phyloP scores from a whole-genome alignment of 2,888 invertebrate genomes.

The Sympetrum striolatum region DNA sequence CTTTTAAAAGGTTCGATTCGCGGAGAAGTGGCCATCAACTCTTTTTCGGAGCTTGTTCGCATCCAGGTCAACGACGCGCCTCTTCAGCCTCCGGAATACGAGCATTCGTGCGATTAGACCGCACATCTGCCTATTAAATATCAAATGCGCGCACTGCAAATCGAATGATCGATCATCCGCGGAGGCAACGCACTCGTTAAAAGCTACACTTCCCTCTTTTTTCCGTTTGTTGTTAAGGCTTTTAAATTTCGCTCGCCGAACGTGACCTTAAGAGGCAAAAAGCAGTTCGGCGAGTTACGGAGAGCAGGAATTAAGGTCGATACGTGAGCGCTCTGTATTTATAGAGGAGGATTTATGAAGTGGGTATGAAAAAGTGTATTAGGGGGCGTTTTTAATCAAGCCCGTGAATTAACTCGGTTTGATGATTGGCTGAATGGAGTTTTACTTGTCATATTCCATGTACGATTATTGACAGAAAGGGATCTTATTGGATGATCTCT shows the following conservation, averaged over 20 bases:
- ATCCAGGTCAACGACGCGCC: conserved; percentile 16
- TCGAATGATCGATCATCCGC: not conserved
- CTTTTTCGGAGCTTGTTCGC: not conserved
- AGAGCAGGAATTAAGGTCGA: too few species aligned
- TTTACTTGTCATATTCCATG: too few species aligned
- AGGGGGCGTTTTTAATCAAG: too few species aligned
- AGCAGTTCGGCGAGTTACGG: too few species aligned
- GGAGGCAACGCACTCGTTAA: not conserved
- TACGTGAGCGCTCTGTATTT: too few species aligned
- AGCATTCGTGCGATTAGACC: conserved; percentile 2
- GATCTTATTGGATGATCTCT: too few species aligned
- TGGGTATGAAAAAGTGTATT: too few species aligned
- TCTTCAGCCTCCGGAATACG: not conserved
- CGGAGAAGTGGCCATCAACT: too few species aligned
- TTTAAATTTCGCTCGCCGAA: not conserved
- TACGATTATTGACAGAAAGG: too few species aligned
- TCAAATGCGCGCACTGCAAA: not conserved
- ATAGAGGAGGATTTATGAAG: too few species aligned
- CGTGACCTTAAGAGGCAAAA: not conserved
- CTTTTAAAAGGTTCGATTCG: not conserved
- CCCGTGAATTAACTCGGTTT: too few species aligned
- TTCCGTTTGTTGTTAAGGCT: not conserved
- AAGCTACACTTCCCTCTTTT: not conserved
- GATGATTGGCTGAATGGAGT: too few species aligned
- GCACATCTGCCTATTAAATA: not conserved